These are phyloP conservation scores for Melanotaenia trifasciata DNA, from an alignment of 2,797 vertebrate genomes.

Conservation along the genomic window DNA sequence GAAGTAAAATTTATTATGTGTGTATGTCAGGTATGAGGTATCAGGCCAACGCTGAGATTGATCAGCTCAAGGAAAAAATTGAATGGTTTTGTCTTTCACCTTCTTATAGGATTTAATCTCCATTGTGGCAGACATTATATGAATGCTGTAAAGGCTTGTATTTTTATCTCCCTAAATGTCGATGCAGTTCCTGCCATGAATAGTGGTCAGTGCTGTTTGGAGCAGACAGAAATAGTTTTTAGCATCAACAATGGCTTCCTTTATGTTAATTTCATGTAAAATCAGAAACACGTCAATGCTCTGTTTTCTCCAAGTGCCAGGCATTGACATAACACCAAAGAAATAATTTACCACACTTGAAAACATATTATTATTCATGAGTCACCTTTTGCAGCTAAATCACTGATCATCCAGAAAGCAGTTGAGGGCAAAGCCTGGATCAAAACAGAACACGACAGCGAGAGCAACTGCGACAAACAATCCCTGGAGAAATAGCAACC, in stretches of 20 bases:
- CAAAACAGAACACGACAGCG: constrained; percentile 67
- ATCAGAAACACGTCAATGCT: constrained; percentile 46
- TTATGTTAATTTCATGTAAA: constrained; percentile 35
- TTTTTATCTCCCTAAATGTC: not conserved
- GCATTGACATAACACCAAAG: constrained; percentile 55
- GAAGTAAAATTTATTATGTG: too few relatives aligned
- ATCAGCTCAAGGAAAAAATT: too few relatives aligned
- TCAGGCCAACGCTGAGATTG: too few relatives aligned
- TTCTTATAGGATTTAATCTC: not conserved
- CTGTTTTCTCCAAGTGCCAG: constrained; percentile 48
- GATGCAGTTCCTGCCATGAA: constrained; percentile 8
- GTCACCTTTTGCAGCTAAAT: constrained; percentile 67
- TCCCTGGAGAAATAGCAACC: constrained; percentile 69
- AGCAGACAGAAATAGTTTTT: constrained; percentile 14
- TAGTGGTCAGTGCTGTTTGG: not conserved
- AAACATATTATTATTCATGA: constrained; percentile 74
- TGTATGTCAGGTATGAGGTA: too few relatives aligned
- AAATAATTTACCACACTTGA: constrained; percentile 66
- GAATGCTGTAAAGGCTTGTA: not conserved
- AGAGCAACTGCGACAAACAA: constrained; percentile 53
- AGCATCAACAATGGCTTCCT: constrained; percentile 27
- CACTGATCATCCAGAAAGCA: constrained; percentile 66
- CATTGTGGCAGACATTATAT: not conserved
- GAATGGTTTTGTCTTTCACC: not conserved
- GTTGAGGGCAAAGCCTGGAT: constrained; percentile 68